Conservation (phyloP, 2,888 invertebrate genomes). For the Enchytraeus crypticus region DNA sequence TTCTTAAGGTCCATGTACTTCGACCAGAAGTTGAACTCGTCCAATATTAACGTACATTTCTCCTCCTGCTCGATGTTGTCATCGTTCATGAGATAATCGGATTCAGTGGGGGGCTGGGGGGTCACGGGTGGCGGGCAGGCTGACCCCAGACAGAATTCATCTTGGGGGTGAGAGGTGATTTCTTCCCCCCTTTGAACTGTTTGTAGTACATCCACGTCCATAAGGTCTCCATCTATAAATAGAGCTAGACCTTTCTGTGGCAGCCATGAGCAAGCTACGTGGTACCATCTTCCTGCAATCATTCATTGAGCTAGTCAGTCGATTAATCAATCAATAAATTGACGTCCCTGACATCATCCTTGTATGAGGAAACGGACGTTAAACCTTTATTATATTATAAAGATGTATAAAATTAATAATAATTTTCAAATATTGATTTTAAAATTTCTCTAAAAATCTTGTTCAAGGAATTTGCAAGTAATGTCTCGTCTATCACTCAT, state of each 20-base stretch:
- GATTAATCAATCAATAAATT: too few relatives aligned
- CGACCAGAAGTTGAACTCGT: conserved; percentile 43
- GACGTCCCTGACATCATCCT: too few relatives aligned
- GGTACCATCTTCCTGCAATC: conserved; percentile 35
- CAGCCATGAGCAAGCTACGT: conserved; percentile 40
- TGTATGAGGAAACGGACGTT: too few relatives aligned
- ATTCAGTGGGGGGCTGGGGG: too few relatives aligned
- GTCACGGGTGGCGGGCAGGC: conserved; percentile 10
- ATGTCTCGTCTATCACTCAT: background rate
- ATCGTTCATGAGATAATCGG: conserved; percentile 24
- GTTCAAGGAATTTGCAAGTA: background rate
- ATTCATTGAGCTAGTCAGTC: too few relatives aligned
- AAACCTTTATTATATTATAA: background rate
- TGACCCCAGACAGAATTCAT: conserved; percentile 38
- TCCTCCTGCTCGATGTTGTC: conserved; percentile 29
- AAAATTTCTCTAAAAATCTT: background rate
- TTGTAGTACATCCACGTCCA: background rate
- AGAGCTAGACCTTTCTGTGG: conserved; percentile 33
- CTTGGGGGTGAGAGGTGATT: background rate
- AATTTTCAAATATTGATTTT: background rate
- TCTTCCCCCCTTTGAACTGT: background rate
- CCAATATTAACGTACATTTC: conserved; percentile 31
- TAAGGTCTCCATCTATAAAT: conserved; percentile 38
- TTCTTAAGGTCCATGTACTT: background rate
- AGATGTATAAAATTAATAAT: background rate